Evolutionary conservation across 2,797 vertebrate species (phyloP), one percentile per base, ranked within the genome.

Genomic region (Catostomus latipinnis): DNA sequence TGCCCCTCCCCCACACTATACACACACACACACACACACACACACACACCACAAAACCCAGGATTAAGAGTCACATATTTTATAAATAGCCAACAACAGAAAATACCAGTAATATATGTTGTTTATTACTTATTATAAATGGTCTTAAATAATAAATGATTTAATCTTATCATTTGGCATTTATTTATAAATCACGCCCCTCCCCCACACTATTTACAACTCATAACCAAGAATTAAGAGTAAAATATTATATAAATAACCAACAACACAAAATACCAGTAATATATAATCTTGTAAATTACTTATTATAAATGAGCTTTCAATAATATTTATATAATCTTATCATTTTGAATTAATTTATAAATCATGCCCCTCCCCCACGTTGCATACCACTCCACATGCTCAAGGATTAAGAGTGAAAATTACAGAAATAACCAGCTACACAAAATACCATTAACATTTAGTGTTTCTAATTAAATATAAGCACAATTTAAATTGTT

Each of bases 151-250:
- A 34, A 34, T 34, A 34, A 34, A 65, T 71, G 18, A 56, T 56
- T 22, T 56, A 65, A 78, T 56, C 12, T 1, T 63, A 34, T 7
- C 56, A 61, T 54, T 71, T 62, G 45, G 9, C 6, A 7, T 71
- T 52, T 52, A 62, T 71, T 71, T 18, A 2, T 0, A 11, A 71
- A 50, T 49, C 6, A 1, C 45, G 12, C 67, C 58, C 68, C 22
- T 63, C 49, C 49, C 67, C 57, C 50, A 62, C 10, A 5, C 4
- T 11, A 46, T 65, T 8, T 67, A 34, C 34, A 53, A 4, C 65
- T 14, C 18, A 77, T 45, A 71, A 48, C 14, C 14, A 67, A 76
- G 43, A 7, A 66, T 49, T 76, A 57, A 54, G 12, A 54, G 12
- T 13, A 54, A 12, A n/a, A n/a, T n/a, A 13, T 6, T 54, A 54